A percentile compares a stretch with the other conserved stretches of the same genome.
phyloP scores from a whole-genome alignment of 1,140 invertebrate species.

The Physella acuta region DNA sequence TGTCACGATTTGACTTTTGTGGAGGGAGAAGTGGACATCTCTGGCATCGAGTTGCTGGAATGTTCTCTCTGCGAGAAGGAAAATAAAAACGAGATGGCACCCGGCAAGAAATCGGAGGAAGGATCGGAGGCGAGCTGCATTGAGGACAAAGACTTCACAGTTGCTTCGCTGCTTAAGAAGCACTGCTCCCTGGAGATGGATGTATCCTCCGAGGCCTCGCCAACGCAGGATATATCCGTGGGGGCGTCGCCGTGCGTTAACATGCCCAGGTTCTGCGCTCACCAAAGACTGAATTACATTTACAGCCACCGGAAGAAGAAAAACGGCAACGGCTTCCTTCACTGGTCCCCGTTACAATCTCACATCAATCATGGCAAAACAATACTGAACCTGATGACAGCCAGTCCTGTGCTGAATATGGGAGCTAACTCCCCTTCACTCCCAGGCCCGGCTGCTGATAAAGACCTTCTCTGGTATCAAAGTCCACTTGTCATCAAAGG shows the following conservation, averaged over 20 bases:
- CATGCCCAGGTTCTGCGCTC: not conserved
- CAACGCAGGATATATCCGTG: not conserved
- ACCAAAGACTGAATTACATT: not conserved
- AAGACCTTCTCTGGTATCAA: slow-evolving; percentile 20
- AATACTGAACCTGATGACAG: no score
- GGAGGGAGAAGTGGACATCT: slow-evolving; percentile 4
- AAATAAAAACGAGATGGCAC: not conserved
- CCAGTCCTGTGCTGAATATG: no score
- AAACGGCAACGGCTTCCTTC: not conserved
- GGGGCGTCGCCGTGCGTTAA: not conserved
- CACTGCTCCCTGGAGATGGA: not conserved
- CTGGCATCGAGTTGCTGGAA: slow-evolving; percentile 2
- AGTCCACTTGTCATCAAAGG: slow-evolving; percentile 16
- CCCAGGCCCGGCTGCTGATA: no score
- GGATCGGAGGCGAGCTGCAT: not conserved
- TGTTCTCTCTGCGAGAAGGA: not conserved
- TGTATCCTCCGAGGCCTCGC: not conserved
- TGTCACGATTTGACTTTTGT: slow-evolving; percentile 15
- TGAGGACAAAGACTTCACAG: not conserved
- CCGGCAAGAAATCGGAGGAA: not conserved
- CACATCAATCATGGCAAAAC: not conserved
- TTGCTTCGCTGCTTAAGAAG: not conserved
- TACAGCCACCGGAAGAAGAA: not conserved
- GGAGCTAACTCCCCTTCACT: no score
- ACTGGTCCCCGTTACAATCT: not conserved